Base-by-base conservation (phyloP, 2,888 invertebrate genomes). In the Anoncus sp. region DNA sequence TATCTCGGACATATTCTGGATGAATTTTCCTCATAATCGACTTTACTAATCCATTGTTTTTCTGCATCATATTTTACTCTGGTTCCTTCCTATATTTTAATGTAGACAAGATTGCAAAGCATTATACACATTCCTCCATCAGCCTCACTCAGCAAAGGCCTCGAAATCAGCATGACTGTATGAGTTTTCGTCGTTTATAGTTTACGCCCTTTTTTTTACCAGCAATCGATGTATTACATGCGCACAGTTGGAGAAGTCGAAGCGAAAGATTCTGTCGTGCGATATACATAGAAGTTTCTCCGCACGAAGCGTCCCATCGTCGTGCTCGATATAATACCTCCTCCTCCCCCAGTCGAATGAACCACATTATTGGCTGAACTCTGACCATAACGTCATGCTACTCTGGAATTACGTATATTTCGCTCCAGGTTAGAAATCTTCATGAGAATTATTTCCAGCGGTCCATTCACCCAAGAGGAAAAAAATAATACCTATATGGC, bases 321-420 rank as follows among this genome's bases (percentile, higher is more conserved):
- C 62, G 45, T 71, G 71, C 60, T 53, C 62, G 53, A 62, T 45
- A 63, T 47, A 60, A 53, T 38, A 60, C 63, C 82, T n/a, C n/a
- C n/a, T n/a, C n/a, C n/a, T 31, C 4, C 31, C 31, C 31, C 31
- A 31, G 69, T 82, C 80, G 83, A 85, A 84, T 86, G 87, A 87
- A 88, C 88, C 85, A 85, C 86, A 88, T 88, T 88, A 88, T 87
- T 86, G 86, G 84, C 86, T 85, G 87, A 88, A 87, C 86, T 85
- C 85, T 87, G 87, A 88, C 69, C 85, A 31, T 31, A 57, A n/a
- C 38, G 53, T 43, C 31, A 53, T 27, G 18, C 40, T 31, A 27
- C 27, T 27, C 27, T 43, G 2, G 12, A 65, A 51, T 66, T 40
- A 27, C 66, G 27, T 27, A 40, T 9, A 43, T 66, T 43, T 43